These are phyloP conservation scores for Fregata magnificens DNA, from an alignment of 2,113 vertebrate species.

Conservation along the genomic window DNA sequence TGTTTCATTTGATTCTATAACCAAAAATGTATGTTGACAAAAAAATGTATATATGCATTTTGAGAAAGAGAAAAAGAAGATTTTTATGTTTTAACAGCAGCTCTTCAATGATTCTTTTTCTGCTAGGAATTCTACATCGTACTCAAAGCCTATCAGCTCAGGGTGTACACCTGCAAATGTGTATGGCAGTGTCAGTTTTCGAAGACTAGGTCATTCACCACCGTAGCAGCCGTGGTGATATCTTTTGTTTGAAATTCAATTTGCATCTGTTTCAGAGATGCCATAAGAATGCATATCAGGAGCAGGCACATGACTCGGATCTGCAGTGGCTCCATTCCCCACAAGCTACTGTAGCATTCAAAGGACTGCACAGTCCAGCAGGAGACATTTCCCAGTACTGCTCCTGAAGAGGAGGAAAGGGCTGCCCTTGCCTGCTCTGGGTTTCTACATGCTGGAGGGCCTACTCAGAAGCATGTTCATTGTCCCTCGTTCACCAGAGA, in stretches of 20 bases:
- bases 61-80: background rate
- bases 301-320: background rate
- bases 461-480: background rate
- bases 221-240: background rate
- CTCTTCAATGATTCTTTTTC: background rate
- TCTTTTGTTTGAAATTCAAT: constrained; percentile 55
- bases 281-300: background rate
- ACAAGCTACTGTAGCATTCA: background rate
- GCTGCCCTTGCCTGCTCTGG: background rate
- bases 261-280: constrained; percentile 41
- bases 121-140: background rate
- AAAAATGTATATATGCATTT: background rate
- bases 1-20: constrained; percentile 21
- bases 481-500: background rate
- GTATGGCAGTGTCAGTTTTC: background rate
- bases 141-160: background rate
- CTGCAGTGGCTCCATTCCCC: background rate
- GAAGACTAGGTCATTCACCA: background rate
- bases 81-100: background rate
- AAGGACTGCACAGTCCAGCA: background rate
- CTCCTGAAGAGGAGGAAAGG: background rate
- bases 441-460: background rate
- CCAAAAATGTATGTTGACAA: background rate
- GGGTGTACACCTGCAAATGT: background rate
- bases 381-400: background rate